Evolutionary conservation across 2,113 vertebrate genomes (phyloP).

Genomic region (Chaetodon auriga): DNA sequence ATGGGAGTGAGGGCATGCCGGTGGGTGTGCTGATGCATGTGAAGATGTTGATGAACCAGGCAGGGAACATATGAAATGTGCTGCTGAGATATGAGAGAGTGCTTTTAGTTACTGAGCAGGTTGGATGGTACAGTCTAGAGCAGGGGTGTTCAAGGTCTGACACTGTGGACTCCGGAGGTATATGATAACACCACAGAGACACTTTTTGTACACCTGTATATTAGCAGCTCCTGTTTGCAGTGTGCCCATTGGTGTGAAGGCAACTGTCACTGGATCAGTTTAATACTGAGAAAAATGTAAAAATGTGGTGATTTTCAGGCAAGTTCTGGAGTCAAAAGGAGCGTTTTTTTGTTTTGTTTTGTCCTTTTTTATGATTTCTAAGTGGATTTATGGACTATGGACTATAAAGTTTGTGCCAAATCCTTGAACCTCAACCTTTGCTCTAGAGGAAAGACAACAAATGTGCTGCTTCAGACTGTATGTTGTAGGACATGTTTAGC

Average conservation of each 20-base stretch:
- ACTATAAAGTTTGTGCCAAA: too few species aligned
- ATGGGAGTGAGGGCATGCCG: constrained; percentile 87
- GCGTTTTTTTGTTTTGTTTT: too few species aligned
- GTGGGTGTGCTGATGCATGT: constrained; percentile 86
- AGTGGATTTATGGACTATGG: too few species aligned
- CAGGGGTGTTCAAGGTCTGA: not conserved
- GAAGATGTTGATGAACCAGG: constrained; percentile 42
- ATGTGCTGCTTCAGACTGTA: too few species aligned
- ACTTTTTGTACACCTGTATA: too few species aligned
- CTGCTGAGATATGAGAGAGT: not conserved
- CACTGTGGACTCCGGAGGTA: not conserved
- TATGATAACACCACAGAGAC: not conserved
- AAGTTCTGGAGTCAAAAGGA: too few species aligned
- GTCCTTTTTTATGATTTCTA: too few species aligned
- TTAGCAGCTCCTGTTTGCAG: not conserved
- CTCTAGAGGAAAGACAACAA: too few species aligned
- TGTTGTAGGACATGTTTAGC: too few species aligned
- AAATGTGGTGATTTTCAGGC: too few species aligned
- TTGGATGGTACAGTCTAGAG: not conserved
- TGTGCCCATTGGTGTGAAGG: not conserved
- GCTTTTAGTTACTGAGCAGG: not conserved
- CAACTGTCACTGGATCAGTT: not conserved
- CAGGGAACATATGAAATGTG: not conserved
- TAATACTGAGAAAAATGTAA: too few species aligned
- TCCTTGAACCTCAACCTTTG: too few species aligned